Evolutionary conservation across 2,797 vertebrate genomes (phyloP), one percentile per base, ranked within the genome.

Genomic region (Syngnathus rostellatus): DNA sequence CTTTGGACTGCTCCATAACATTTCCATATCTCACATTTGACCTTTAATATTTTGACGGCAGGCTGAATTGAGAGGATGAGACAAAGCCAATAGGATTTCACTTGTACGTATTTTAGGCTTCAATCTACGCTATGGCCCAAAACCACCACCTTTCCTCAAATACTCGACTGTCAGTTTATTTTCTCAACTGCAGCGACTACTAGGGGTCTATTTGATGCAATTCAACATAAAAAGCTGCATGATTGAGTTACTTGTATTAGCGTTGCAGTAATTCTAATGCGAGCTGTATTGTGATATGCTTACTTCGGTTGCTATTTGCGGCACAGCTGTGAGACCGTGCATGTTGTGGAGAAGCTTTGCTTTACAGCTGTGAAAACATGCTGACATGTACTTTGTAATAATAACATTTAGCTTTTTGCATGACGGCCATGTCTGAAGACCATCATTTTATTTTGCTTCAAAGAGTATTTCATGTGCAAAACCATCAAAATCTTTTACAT

Each of bases 11-110:
- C 81, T 84, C 86, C 79, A 77, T 81, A 82, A 82, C 79, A 84
- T 86, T 83, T 84, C 83, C 83, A 86, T 89, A 83, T 72, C 75
- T 88, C 81, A 77, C 67, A 73, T 80, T 80, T 87, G 86, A 90
- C 87, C 87, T 90, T 90, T 88, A 72, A 81, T 86, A 84, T 86
- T 88, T 87, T 88, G 88, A 83, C 83, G 86, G 75, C 77, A 55
- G 51, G 72, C 73, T 81, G 80, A 76, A 81, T 73, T 69, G 76
- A 81, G 74, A 73, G 68, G 63, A 78, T 68, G 81, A 68, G 75
- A 57, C 25, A 37, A 57, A 57, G 63, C 71, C 76, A 80, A 81
- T 85, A 81, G 80, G 67, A 72, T 54, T 76, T 73, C 81, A 80
- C 75, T 81, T 68, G 55, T 37, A 37, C 12, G 6, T 8, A 31